phyloP scores from a whole-genome alignment of 2,888 invertebrate genomes.

The Byasa hedistus region DNA sequence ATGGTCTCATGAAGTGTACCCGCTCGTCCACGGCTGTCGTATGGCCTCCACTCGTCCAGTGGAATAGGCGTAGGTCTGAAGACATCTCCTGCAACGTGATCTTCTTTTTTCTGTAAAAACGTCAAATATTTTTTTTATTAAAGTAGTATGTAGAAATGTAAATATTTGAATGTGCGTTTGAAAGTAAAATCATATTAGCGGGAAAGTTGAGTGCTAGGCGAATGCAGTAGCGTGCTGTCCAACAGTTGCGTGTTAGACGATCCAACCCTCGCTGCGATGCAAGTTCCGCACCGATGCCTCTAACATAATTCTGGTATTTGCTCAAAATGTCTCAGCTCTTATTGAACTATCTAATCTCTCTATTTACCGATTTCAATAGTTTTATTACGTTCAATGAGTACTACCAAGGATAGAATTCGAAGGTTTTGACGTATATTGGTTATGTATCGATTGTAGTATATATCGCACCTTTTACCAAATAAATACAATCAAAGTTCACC shows the following conservation, averaged over 20 bases:
- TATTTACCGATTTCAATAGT: constrained; percentile 7
- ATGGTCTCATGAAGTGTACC: constrained; percentile 55
- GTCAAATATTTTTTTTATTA: not conserved
- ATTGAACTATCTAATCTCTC: not conserved
- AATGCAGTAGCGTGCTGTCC: constrained; percentile 53
- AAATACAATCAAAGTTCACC: too few relatives aligned
- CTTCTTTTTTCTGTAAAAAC: constrained; percentile 57
- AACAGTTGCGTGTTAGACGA: constrained; percentile 37
- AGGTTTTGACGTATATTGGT: too few relatives aligned
- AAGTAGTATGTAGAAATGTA: constrained; percentile 41
- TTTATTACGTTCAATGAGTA: not conserved
- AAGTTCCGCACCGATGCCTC: constrained; percentile 67
- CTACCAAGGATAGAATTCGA: not conserved
- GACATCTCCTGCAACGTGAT: constrained; percentile 51
- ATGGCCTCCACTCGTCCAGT: constrained; percentile 58
- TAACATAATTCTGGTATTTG: constrained; percentile 44
- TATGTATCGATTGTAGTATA: too few relatives aligned
- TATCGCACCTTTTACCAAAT: too few relatives aligned
- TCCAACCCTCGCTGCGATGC: constrained; percentile 48
- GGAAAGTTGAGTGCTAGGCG: constrained; percentile 66
- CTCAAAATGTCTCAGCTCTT: constrained; percentile 28
- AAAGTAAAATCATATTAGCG: constrained; percentile 72
- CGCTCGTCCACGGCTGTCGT: constrained; percentile 42
- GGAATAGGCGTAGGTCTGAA: constrained; percentile 73
- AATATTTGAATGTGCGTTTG: constrained; percentile 68